Evolutionary conservation across 2,113 vertebrate genomes (phyloP).

Genomic region (Typhlomys cinereus): DNA sequence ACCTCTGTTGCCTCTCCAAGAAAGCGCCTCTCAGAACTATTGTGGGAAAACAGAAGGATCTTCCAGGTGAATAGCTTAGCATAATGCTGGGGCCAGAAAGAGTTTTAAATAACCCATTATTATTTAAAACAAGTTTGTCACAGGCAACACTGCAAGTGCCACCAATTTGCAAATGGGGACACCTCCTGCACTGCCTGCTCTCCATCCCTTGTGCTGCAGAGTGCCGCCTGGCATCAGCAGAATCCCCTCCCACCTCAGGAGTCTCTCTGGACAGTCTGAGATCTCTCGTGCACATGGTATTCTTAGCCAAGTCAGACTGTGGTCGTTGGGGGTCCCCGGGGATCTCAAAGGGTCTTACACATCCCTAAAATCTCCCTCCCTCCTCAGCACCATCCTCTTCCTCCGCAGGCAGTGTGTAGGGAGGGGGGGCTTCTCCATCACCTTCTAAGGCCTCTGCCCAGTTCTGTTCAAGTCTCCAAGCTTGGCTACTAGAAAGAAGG

Average conservation of each 20-base stretch:
- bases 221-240: too few species aligned
- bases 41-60: neutral
- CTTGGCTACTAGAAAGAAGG: neutral
- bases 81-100: neutral
- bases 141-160: neutral
- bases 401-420: too few species aligned
- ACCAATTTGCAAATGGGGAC: neutral
- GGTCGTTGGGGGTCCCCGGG: too few species aligned
- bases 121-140: slow-evolving; percentile 52
- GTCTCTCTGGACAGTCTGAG: neutral
- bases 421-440: neutral
- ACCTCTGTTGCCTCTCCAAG: neutral
- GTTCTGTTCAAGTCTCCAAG: neutral
- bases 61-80: neutral
- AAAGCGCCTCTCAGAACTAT: neutral
- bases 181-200: neutral
- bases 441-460: neutral
- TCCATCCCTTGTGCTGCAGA: too few species aligned
- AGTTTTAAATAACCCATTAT: slow-evolving; percentile 29
- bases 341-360: too few species aligned
- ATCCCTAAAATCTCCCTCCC: neutral
- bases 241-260: neutral
- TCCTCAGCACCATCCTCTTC: neutral
- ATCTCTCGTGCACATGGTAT: too few species aligned
- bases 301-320: too few species aligned